Base-by-base conservation (phyloP, 2,113 vertebrate genomes). In the Hippocampus guttulatus region DNA sequence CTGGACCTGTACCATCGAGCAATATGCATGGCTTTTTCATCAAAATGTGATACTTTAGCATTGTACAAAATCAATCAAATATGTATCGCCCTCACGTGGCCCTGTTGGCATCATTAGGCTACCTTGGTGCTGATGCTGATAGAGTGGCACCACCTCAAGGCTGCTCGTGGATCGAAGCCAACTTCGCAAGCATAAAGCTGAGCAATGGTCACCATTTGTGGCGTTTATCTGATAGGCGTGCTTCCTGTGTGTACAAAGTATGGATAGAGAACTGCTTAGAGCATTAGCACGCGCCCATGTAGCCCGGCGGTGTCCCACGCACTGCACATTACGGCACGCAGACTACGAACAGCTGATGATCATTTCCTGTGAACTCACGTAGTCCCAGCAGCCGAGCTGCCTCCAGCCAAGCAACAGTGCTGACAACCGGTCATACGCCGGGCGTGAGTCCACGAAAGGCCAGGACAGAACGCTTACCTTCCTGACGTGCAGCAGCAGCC, bases 381-480 rank as follows among this genome's bases (percentile, higher is more conserved):
- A 78, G 79, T 71, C 72, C 81, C 83, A 65, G 55, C 69, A 57
- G 49, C 74, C 25, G 10, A 78, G 67, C 76, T 47, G 68, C 64
- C 72, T 72, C 73, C 57, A 79, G 75, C 76, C 68, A 16, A 67
- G 70, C 71, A 80, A 63, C 81, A 71, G 10, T 33, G 58, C 43
- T 47, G 64, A 65, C 23, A 71, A 68, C 75, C 69, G 67, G 70
- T 63, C 62, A 40, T 51, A 60, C 20, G 52, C 63, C 55, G 27
- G 57, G 51, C 51, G 18, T 25, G 71, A 80, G 74, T 64, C 76
- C 76, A 63, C 23, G 54, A 63, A 75, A 83, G 87, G 84, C 84
- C 82, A 81, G 75, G 78, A 81, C 64, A 40, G 75, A 80, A 84
- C 75, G 73, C 88, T 88, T 91, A 93, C 92, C 91, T 92, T 87